Evolutionary conservation across 2,113 vertebrate genomes (phyloP).

Genomic region (Brienomyrus brachyistius): DNA sequence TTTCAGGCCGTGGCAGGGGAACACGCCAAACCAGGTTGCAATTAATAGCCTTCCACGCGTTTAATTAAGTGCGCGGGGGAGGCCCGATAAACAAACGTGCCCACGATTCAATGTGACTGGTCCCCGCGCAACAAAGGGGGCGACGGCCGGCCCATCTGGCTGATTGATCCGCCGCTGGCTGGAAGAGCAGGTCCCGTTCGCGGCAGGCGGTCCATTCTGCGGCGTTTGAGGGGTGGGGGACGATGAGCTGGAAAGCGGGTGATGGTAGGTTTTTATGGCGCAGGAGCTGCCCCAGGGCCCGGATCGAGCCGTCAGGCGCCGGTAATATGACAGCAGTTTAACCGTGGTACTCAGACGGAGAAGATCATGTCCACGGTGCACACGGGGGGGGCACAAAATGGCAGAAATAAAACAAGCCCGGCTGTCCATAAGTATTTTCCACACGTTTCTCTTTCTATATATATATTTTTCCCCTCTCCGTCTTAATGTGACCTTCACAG

Average conservation of each 20-base stretch:
- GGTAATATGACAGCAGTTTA: background rate
- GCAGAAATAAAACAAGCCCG: constrained; percentile 38
- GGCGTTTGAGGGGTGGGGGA: background rate
- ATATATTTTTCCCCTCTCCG: constrained; percentile 25
- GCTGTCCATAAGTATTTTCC: constrained; percentile 38
- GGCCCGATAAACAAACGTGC: constrained; percentile 57
- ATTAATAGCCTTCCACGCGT: constrained; percentile 63
- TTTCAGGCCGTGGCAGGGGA: constrained; percentile 51
- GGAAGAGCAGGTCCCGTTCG: constrained; percentile 45
- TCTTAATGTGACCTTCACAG: constrained; percentile 72
- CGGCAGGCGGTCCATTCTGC: constrained; percentile 27
- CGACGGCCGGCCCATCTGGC: constrained; percentile 49
- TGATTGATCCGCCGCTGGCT: constrained; percentile 57
- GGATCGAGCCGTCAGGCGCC: background rate
- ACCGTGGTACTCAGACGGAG: background rate
- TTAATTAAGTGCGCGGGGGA: constrained; percentile 62
- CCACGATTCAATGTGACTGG: background rate
- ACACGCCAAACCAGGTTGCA: constrained; percentile 64
- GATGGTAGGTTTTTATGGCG: background rate
- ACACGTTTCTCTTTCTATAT: constrained; percentile 20
- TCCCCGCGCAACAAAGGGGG: constrained; percentile 52
- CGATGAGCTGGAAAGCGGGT: background rate
- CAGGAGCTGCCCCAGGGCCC: too few relatives aligned
- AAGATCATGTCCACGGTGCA: background rate
- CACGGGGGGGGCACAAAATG: background rate